Base-by-base conservation (phyloP, 2,113 vertebrate species). In the Sturnus vulgaris region DNA sequence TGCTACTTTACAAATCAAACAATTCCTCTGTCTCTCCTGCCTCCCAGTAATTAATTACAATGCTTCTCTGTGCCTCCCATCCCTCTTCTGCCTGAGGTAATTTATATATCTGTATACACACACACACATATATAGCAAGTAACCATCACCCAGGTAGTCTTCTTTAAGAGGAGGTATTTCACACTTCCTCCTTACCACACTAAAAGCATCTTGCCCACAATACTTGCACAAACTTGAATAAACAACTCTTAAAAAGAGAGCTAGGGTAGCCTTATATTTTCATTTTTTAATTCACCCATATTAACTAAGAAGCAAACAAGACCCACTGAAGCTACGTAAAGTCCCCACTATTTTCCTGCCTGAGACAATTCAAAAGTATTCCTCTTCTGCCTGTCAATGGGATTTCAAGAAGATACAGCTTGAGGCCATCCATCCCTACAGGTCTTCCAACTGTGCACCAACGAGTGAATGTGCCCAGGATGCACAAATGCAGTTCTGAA, bases 21-120 rank as follows among this genome's bases (percentile, higher is more conserved):
- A 53, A 59, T 31, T 63, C 15, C 9, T 52, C 40, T 53, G 40
- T 23, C 3, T 7, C 3, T 16, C 35, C 17, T 4, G 2, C 4
- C 11, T 22, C 23, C 9, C 21, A 56, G 0, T 18, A 82, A 82
- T 20, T 66, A 70, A 70, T 47, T 40, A 69, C 27, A 81, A 28
- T 15, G 24, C 12, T 69, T 22, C 28, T 52, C 33, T 42, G 42
- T 22, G 20, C 11, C 27, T 61, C 20, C 9, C 42, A 15, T 49
- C 22, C 21, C 24, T 72, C 28, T 52, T 49, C 40, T 55, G 22
- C 11, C 55, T 24, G 56, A 64, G 10, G 8, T 35, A 85, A 66
- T 40, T 30, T 52, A 5, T 4, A 31, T 10, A 17, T 5, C 49
- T 0, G 0, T 6, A 53, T 7, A 55, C 7, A 55, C 9, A 30